Conservation (phyloP, 2,113 vertebrate genomes). For the Indicator indicator region DNA sequence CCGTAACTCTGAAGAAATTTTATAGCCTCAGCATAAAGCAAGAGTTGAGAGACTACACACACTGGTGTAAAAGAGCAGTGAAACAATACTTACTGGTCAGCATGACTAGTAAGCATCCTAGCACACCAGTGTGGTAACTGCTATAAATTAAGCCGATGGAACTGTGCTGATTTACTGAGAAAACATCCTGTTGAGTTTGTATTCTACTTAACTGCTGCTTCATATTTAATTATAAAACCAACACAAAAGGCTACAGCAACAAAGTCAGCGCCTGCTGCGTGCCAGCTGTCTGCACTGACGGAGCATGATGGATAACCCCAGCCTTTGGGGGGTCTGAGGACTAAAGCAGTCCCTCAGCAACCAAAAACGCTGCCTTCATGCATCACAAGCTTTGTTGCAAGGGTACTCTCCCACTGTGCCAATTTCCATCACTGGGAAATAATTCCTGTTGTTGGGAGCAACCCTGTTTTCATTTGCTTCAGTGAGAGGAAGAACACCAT, state of each 20-base stretch:
- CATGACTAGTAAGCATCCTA: not conserved
- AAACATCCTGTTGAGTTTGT: not conserved
- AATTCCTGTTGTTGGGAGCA: not conserved
- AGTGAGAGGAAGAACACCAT: not conserved
- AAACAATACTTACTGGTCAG: not conserved
- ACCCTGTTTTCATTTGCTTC: not conserved
- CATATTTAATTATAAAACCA: constrained; percentile 40
- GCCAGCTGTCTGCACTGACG: constrained; percentile 44
- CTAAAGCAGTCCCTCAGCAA: constrained; percentile 17
- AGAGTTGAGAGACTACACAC: not conserved
- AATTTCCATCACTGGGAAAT: not conserved
- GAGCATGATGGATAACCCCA: not conserved
- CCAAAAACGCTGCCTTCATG: not conserved
- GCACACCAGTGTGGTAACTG: not conserved
- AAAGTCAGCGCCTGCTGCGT: not conserved
- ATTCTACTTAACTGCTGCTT: constrained; percentile 3
- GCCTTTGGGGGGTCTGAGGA: not conserved
- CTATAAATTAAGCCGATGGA: not conserved
- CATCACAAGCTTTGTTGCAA: not conserved
- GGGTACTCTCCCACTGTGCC: not conserved
- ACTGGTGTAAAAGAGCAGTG: not conserved
- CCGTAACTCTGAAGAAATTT: not conserved
- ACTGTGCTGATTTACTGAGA: not conserved
- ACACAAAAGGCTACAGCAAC: constrained; percentile 27
- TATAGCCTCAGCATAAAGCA: not conserved